Base-by-base conservation (phyloP, 2,113 vertebrate genomes). In the Marcusenius ussheri region DNA sequence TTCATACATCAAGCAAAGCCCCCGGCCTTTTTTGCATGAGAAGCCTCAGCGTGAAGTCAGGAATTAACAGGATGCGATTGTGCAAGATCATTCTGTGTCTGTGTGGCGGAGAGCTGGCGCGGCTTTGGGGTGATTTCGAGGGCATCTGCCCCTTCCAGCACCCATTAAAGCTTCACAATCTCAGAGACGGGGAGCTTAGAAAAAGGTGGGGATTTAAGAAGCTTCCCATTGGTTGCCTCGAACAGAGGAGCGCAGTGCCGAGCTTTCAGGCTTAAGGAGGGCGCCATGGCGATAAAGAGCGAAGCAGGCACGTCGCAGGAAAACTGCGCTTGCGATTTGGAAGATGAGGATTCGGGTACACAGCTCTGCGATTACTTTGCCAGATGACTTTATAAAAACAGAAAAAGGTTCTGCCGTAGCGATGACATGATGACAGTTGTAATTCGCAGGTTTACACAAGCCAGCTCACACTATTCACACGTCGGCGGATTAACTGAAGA, bases 401-500 rank as follows among this genome's bases (percentile, higher is more conserved):
- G 35, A 80, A 13, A n/a, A 80, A 35, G 35, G 74, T 42, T 42
- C 74, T 80, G 74, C 1, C 39, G 35, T 86, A 31, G 11, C 24
- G 46, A 86, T 17, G 45, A 46, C 45, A 47, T 19, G 45, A 27
- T 85, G 83, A 86, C 83, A 49, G 42, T 50, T 8, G 1, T 50
- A 47, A 86, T 46, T 80, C 15, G 17, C n/a, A 50, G 45, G 24
- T 56, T 27, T 53, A 35, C 27, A 19, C n/a, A 31, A 53, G 17
- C 74, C 50, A 56, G 47, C 47, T 47, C 31, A 1, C 13, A 5
- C 27, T 87, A 31, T 35, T 27, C 7, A 53, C 49, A 27, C 50
- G 1, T 53, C 24, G 35, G 58, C 80, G 91, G n/a, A 70, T 92
- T 62, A 88, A 90, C 90, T 88, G 87, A 89, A 91, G 42, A 90